Evolutionary conservation across 2,888 invertebrate genomes (phyloP).

Genomic region (Lagria hirta): DNA sequence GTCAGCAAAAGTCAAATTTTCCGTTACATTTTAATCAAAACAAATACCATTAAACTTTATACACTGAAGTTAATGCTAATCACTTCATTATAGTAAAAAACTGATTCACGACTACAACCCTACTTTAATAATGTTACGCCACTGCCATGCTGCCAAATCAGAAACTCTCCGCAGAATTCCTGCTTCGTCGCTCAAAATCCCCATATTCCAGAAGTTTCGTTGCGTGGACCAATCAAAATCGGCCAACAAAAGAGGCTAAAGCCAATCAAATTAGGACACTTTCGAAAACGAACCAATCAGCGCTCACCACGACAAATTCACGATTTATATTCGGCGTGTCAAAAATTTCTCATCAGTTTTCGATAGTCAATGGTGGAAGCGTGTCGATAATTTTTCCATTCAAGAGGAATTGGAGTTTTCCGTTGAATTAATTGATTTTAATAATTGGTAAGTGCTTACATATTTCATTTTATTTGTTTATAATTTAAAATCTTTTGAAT

Average conservation of each 20-base stretch:
- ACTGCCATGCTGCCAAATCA: too few species aligned
- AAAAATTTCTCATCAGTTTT: conserved; percentile 30
- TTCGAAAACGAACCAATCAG: conserved; percentile 56
- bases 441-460: conserved; percentile 5
- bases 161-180: too few species aligned
- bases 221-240: conserved; percentile 68
- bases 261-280: conserved; percentile 56
- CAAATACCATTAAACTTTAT: too few species aligned
- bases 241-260: conserved; percentile 60
- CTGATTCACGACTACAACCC: too few species aligned
- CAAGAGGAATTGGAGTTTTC: conserved; percentile 4
- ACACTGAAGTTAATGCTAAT: too few species aligned
- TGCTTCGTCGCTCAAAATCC: too few species aligned
- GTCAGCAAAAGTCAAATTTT: too few species aligned
- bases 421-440: conserved; percentile 1
- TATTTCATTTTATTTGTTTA: too few species aligned
- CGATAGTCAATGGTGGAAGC: background rate
- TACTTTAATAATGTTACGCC: too few species aligned
- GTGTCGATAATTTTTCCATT: background rate
- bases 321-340: conserved; percentile 45
- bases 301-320: conserved; percentile 57
- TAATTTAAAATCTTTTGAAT: too few species aligned
- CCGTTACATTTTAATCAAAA: too few species aligned
- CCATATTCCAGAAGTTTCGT: conserved; percentile 9
- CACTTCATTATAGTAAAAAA: too few species aligned